Evolutionary conservation across 2,797 vertebrate species (phyloP), one percentile per base, ranked within the genome.

Genomic region (Muraenolepis orangiensis): DNA sequence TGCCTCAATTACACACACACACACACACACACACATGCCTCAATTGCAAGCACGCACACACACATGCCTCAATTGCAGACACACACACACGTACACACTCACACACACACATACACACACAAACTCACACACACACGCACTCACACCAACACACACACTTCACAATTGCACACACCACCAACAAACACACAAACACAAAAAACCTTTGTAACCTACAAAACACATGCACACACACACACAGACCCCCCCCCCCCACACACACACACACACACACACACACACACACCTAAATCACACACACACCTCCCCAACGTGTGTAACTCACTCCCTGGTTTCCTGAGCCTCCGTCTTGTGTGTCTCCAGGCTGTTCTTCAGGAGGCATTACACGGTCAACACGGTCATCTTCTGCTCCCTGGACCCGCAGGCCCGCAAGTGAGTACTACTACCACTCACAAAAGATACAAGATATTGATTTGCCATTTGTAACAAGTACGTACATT

Each of bases 401-500:
- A 96, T 98, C 87, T 99, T 98, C 92, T 98, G 98, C 77, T 96
- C 96, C 36, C 88, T 98, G 91, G 97, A 99, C 82, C 96, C 96
- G 6, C 95, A 96, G 75, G 95, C 96, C 80, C 94, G 98, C 87
- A 98, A 95, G 98, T 99, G 95, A 94, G 95, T 90, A 42, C 8
- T 18, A 1, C 20, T 28, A 30, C 30, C 31, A n/a, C n/a, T n/a
- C n/a, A n/a, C n/a, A n/a, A n/a, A n/a, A n/a, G n/a, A n/a, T n/a
- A n/a, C n/a, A n/a, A n/a, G n/a, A n/a, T n/a, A n/a, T n/a, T n/a
- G n/a, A n/a, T n/a, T n/a, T n/a, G n/a, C n/a, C n/a, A n/a, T n/a
- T n/a, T n/a, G n/a, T n/a, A n/a, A n/a, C n/a, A n/a, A n/a, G n/a
- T n/a, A n/a, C n/a, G n/a, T n/a, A n/a, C n/a, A n/a, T n/a, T n/a